Evolutionary conservation across 2,113 vertebrate genomes (phyloP), one percentile per base, ranked within the genome.

Genomic region (Malaclemys terrapin): DNA sequence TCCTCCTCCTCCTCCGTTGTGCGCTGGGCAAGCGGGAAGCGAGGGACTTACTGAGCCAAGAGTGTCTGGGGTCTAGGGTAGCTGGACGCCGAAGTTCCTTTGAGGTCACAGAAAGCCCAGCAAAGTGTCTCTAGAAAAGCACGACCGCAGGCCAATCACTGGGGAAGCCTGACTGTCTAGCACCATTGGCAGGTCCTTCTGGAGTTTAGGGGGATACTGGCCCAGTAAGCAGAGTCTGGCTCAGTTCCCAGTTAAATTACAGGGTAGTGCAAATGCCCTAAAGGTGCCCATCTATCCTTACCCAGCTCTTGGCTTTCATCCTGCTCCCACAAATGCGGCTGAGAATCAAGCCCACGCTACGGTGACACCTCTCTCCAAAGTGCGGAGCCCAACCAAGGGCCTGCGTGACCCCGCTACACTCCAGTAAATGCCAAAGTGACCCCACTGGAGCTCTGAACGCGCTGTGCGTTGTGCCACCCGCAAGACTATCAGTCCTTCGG

Each of bases 211-310:
- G 42, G 53, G 42, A 92, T 17, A 7, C 11, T 92, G 35, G 17
- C 87, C 54, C 3, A 2, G 14, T 27, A 2, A 0, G 4, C 3
- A 2, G 86, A 88, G 42, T 13, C 62, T 65, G 31, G 62, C 7
- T 16, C 16, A 19, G 62, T 35, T 65, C 45, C 72, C 9, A 53
- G 13, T 54, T 80, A 47, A 59, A 85, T 25, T 38, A 42, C 16
- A 69, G 17, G 35, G 35, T 38, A 50, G 45, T 27, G 12, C 0
- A 0, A 31, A 54, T 0, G 3, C 45, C 25, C 1, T 0, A 56
- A 5, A 24, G 50, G 45, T 2, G n/a, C 0, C 6, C 17, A n/a
- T 38, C 65, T 16, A 62, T 56, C 35, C 35, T 16, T 53, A 8
- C 35, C 62, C 35, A 17, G 65, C 65, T 38, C 35, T 69, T 4